These are phyloP conservation scores for Germaria angustata DNA, from an alignment of 2,888 invertebrate species.

Conservation along the genomic window DNA sequence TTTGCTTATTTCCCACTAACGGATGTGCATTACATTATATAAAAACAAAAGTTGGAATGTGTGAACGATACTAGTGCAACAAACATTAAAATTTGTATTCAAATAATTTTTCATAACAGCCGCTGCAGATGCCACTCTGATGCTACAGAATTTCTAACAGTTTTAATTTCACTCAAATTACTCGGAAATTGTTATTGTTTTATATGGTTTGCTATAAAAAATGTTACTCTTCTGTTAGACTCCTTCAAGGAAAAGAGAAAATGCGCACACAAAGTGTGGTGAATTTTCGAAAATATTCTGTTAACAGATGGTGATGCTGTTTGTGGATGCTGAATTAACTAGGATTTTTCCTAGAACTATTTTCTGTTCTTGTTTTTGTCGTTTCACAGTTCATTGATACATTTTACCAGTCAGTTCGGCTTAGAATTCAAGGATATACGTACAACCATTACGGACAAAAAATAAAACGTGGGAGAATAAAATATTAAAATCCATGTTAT, in stretches of 20 bases:
- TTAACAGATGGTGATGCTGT: conserved; percentile 24
- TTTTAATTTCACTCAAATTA: not conserved
- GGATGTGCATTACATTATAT: no score
- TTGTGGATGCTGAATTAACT: conserved; percentile 46
- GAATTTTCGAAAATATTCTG: not conserved
- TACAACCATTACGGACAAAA: conserved; percentile 48
- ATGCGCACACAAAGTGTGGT: not conserved
- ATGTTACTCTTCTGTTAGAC: not conserved
- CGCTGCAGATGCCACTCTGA: no score
- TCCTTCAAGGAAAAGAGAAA: not conserved
- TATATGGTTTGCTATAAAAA: conserved; percentile 2
- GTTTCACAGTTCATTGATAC: conserved; percentile 44
- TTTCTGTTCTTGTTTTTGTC: not conserved
- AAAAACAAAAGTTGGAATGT: no score
- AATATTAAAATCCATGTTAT: not conserved
- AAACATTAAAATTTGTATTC: no score
- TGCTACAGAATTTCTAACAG: no score
- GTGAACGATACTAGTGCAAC: no score
- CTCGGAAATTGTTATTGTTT: not conserved
- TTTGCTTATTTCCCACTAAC: no score
- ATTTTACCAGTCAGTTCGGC: conserved; percentile 52
- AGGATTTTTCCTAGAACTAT: not conserved
- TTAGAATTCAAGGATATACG: conserved; percentile 64
- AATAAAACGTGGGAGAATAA: conserved; percentile 15
- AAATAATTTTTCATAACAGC: no score